Evolutionary conservation across 2,113 vertebrate species (phyloP).

Genomic region (Percopsis transmontana): DNA sequence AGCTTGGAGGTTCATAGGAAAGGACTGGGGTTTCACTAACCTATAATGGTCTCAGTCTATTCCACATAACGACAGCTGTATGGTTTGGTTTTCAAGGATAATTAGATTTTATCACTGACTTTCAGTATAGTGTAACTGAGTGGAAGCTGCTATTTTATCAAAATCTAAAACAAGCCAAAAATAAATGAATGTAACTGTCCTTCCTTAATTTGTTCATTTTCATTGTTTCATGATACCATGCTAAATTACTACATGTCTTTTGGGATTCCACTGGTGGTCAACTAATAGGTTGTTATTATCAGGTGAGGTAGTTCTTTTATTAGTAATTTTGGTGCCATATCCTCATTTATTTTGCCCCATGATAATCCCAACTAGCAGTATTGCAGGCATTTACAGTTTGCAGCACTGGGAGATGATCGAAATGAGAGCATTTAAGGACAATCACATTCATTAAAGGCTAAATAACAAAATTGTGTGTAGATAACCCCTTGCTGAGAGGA

Average conservation of each 20-base stretch:
- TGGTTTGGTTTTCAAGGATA: not conserved
- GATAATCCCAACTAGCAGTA: not conserved
- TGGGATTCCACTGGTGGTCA: too few species aligned
- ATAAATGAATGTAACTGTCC: too few species aligned
- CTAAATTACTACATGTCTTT: too few species aligned
- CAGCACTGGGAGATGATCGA: not conserved
- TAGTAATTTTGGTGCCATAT: too few species aligned
- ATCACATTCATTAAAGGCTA: slow-evolving; percentile 22
- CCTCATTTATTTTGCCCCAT: not conserved
- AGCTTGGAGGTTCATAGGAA: slow-evolving; percentile 40
- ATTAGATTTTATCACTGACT: not conserved
- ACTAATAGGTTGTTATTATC: too few species aligned
- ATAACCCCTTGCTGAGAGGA: slow-evolving; percentile 33
- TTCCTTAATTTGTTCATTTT: too few species aligned
- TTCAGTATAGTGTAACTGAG: not conserved
- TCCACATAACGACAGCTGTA: not conserved
- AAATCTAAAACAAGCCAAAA: too few species aligned
- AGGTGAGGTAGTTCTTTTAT: too few species aligned
- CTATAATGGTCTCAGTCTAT: not conserved
- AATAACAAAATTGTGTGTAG: slow-evolving; percentile 12
- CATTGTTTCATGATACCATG: too few species aligned
- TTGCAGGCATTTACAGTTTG: not conserved
- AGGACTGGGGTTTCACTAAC: slow-evolving; percentile 2
- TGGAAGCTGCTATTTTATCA: too few species aligned
- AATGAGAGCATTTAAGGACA: slow-evolving; percentile 49